Conservation (phyloP, 1,140 invertebrate genomes). For the Spodoptera litura region DNA sequence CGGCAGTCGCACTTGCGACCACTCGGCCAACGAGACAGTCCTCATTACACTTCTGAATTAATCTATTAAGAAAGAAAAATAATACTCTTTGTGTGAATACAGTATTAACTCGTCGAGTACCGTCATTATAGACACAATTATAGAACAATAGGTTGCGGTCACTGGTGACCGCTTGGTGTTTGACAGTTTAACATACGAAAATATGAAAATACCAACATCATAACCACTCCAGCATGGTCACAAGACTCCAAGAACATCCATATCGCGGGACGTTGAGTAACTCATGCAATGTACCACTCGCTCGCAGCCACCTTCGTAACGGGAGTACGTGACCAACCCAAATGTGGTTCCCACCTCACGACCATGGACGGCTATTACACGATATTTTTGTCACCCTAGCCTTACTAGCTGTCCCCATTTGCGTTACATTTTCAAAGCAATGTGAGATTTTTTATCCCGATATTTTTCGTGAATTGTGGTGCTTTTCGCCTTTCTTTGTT, state of each 20-base stretch:
- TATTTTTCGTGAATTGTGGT: conserved; percentile 14
- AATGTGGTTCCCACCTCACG: conserved; percentile 5
- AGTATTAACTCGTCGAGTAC: too few relatives aligned
- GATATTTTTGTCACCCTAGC: conserved; percentile 43
- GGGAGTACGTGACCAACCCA: conserved; percentile 35
- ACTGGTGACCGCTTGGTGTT: too few relatives aligned
- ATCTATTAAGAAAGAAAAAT: too few relatives aligned
- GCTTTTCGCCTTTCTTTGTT: neutral
- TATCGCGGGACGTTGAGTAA: conserved; percentile 46
- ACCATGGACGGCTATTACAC: conserved; percentile 21
- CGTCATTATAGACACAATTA: too few relatives aligned
- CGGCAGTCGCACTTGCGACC: too few relatives aligned
- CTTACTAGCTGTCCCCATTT: conserved; percentile 38
- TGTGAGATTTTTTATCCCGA: conserved; percentile 14
- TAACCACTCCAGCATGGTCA: neutral
- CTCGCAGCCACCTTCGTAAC: conserved; percentile 44
- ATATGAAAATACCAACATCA: neutral
- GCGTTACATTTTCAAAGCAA: conserved; percentile 26
- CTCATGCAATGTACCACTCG: conserved; percentile 42
- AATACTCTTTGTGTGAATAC: too few relatives aligned
- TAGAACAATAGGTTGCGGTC: too few relatives aligned
- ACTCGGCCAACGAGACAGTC: too few relatives aligned
- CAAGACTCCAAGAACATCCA: conserved; percentile 35
- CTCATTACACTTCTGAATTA: too few relatives aligned
- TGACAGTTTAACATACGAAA: too few relatives aligned